These are phyloP conservation scores for Lasaia peninsularis DNA, from an alignment of 1,140 invertebrate species.

Conservation along the genomic window DNA sequence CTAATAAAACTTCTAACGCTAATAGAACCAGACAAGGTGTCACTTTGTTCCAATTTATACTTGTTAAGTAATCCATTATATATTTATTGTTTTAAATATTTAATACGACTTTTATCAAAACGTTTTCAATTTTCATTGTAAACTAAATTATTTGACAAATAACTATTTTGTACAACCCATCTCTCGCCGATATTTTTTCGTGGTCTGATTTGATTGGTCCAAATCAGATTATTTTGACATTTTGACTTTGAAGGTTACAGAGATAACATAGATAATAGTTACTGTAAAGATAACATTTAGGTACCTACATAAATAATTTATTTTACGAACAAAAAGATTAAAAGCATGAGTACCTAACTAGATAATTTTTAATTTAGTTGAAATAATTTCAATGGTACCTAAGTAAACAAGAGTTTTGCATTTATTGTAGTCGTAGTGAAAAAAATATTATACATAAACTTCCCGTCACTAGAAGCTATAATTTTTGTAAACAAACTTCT, in stretches of 20 bases:
- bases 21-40: constrained; percentile 73
- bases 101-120: constrained; percentile 50
- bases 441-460: too few species aligned
- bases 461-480: too few species aligned
- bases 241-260: not conserved
- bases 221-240: constrained; percentile 54
- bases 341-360: too few species aligned
- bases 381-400: too few species aligned
- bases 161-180: constrained; percentile 48
- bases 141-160: constrained; percentile 69
- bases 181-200: constrained; percentile 69
- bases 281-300: constrained; percentile 12
- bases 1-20: constrained; percentile 73
- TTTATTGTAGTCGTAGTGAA: too few species aligned
- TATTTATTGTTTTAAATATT: constrained; percentile 44
- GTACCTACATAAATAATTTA: too few species aligned
- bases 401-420: too few species aligned
- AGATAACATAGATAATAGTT: constrained; percentile 16
- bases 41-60: constrained; percentile 74
- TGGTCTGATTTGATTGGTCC: constrained; percentile 73
- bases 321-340: too few species aligned
- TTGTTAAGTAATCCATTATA: constrained; percentile 68
- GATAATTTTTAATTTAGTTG: too few species aligned
- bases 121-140: constrained; percentile 46
- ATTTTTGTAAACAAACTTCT: too few species aligned